Evolutionary conservation across 2,113 vertebrate species (phyloP), one percentile per base, ranked within the genome.

Genomic region (Sphaerodactylus townsendi): DNA sequence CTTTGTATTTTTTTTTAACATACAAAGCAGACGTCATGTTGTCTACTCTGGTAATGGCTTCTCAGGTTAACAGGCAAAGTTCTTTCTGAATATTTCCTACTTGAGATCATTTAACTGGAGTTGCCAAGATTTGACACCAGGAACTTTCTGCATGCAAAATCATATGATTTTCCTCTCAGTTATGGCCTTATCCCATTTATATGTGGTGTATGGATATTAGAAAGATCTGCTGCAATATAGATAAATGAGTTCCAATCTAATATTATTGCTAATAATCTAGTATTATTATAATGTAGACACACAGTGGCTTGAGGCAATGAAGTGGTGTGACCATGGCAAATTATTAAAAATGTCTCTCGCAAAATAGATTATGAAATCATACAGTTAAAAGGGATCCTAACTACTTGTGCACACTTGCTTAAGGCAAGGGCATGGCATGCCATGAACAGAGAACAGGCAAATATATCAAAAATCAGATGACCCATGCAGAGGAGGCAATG

Each of bases 261-360:
- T 48, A 44, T 76, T 83, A 68, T 62, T 46, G n/a, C 64, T 69
- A 83, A 56, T 70, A 84, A 35, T 76, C 44, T 68, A 68, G 35
- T 35, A 44, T 76, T 83, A 66, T 59, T 62, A 84, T 33, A 33
- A 28, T 44, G 65, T 53, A 25, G 53, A 68, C 68, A 75, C 75
- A 53, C 50, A 84, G n/a, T 35, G 53, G 37, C 19, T 77, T 11
- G 30, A 25, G 19, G 37, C 56, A 62, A 84, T 44, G 56, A 59
- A 77, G 30, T 59, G 48, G 72, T 59, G 56, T 77, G 56, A 77
- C 76, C 82, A 84, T 11, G 69, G 65, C 74, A 77, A 59, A 84
- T 64, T 77, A 64, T 50, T 75, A 83, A n/a, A 66, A 48, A 75
- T 75, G n/a, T 33, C 10, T 76, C 62, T n/a, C 77, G 65, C 64